phyloP scores from a whole-genome alignment of 2,797 vertebrate species.

The Lepilemur ruficaudatus region DNA sequence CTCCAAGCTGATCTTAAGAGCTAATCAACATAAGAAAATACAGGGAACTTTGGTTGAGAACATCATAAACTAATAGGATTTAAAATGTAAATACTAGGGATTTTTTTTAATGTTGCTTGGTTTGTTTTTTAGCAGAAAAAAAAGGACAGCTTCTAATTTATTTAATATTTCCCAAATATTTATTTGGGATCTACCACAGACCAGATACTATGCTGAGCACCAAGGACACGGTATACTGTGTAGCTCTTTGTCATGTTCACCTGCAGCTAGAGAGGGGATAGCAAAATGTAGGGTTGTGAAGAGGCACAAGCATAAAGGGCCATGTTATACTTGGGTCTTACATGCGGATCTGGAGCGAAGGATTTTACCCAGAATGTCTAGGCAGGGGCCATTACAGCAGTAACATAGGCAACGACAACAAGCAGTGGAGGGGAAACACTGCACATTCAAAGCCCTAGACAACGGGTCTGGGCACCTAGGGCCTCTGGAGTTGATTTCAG shows the following conservation, averaged over 20 bases:
- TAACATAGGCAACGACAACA: not conserved
- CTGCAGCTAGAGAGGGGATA: not conserved
- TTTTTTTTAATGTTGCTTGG: not conserved
- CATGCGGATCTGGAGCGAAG: not conserved
- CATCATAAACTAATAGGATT: not conserved
- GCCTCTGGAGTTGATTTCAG: not conserved
- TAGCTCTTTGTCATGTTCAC: not conserved
- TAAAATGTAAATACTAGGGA: not conserved
- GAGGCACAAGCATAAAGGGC: not conserved
- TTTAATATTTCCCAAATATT: not conserved
- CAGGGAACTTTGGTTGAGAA: not conserved
- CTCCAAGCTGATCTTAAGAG: not conserved
- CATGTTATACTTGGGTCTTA: not conserved
- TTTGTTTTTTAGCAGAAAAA: not conserved
- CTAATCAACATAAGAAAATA: not conserved
- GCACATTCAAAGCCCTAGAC: not conserved
- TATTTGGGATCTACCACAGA: not conserved
- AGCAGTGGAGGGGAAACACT: not conserved
- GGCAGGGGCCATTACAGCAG: not conserved
- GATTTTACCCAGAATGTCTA: not conserved
- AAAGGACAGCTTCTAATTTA: slow-evolving; percentile 9
- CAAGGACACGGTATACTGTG: not conserved
- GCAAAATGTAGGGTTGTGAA: not conserved
- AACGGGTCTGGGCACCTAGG: not conserved
- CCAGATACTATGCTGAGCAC: not conserved